A percentile compares a stretch with the other conserved stretches of the same genome.
Conservation (phyloP, 2,797 vertebrate genomes). For the Pangasius macronema region DNA sequence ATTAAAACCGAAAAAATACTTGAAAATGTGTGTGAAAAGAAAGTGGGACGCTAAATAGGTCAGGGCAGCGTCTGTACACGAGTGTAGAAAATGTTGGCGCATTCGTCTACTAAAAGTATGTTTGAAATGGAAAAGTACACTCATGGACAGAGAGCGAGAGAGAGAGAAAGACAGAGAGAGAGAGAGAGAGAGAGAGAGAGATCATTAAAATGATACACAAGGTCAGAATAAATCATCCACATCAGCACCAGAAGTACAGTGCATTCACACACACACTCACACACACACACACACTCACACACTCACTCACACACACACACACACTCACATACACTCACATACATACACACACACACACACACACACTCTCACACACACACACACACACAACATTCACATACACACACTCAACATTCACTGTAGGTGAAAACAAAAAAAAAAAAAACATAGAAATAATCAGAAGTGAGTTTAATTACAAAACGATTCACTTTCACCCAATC, state of each 20-base stretch:
- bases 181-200: background rate
- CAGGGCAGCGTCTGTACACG: background rate
- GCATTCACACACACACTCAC: background rate
- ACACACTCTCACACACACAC: conserved; percentile 13
- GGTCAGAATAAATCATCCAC: conserved; percentile 21
- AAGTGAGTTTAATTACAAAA: conserved; percentile 46
- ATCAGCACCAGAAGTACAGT: background rate
- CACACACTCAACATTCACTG: background rate
- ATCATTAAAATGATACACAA: background rate
- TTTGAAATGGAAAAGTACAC: background rate
- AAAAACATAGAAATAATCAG: background rate
- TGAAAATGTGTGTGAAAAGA: background rate
- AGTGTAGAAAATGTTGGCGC: conserved; percentile 10
- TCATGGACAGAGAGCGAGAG: background rate
- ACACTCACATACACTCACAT: background rate
- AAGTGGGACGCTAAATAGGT: conserved; percentile 7
- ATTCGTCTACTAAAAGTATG: conserved; percentile 36
- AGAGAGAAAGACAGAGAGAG: background rate
- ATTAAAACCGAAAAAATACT: background rate
- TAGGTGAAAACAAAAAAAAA: background rate
- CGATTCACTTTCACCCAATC: conserved; percentile 43
- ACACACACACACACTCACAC: conserved; percentile 8
- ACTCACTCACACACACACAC: conserved; percentile 5
- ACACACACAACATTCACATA: background rate
- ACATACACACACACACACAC: background rate